phyloP scores from a whole-genome alignment of 2,888 invertebrate species.

The Rhorus exstirpatorius region DNA sequence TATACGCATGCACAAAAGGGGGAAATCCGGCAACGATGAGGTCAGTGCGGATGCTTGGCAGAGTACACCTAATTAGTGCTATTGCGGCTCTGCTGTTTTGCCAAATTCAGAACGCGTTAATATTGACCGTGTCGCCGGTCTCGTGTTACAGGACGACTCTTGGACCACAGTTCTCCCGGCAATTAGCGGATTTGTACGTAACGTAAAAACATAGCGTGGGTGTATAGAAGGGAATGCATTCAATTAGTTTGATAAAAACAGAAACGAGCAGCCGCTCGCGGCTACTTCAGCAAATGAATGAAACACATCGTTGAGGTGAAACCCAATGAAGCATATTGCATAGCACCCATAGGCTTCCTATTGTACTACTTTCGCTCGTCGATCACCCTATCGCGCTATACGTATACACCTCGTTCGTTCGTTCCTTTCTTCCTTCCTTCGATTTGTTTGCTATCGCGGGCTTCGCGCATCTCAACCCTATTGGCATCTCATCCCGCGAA shows the following conservation, averaged over 20 bases:
- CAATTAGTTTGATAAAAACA: constrained; percentile 82
- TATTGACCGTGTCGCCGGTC: constrained; percentile 76
- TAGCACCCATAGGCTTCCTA: constrained; percentile 9
- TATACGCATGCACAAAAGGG: constrained; percentile 33
- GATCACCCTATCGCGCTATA: constrained; percentile 9
- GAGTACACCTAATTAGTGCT: constrained; percentile 81
- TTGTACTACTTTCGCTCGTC: constrained; percentile 29
- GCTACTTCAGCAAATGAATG: constrained; percentile 79
- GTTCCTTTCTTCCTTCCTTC: constrained; percentile 28
- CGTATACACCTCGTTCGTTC: neutral
- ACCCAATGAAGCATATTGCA: constrained; percentile 38
- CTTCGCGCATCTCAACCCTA: constrained; percentile 12
- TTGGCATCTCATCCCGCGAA: neutral
- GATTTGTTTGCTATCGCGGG: constrained; percentile 11
- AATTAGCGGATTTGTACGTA: constrained; percentile 79
- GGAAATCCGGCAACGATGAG: constrained; percentile 36
- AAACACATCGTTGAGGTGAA: constrained; percentile 62
- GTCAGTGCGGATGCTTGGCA: constrained; percentile 59
- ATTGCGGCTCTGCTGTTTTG: constrained; percentile 80
- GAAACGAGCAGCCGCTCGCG: constrained; percentile 77
- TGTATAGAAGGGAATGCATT: constrained; percentile 74
- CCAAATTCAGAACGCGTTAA: constrained; percentile 79
- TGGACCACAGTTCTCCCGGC: constrained; percentile 79
- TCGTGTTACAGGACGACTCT: constrained; percentile 28
- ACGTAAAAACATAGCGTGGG: constrained; percentile 38